Evolutionary conservation across 2,888 invertebrate species (phyloP).

Genomic region (Metallyticus violacea): DNA sequence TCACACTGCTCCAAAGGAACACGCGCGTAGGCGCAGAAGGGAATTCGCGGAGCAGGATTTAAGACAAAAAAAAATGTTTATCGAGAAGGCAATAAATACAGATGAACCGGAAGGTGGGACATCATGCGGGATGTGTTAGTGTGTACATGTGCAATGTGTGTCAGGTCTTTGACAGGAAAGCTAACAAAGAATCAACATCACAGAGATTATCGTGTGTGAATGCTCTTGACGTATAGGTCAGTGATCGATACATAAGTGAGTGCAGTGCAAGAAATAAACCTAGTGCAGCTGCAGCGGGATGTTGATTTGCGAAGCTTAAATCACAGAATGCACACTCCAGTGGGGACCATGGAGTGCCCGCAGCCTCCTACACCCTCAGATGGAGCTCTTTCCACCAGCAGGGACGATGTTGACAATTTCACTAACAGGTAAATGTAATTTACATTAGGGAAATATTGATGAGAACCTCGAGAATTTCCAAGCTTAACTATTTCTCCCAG

Average conservation of each 20-base stretch:
- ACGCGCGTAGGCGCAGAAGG: not conserved
- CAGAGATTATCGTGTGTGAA: not conserved
- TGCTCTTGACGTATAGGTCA: not conserved
- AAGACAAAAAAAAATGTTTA: not conserved
- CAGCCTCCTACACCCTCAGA: constrained; percentile 19
- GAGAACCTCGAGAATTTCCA: no score
- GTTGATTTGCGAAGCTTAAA: not conserved
- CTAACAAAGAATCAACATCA: not conserved
- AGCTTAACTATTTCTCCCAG: no score
- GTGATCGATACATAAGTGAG: not conserved
- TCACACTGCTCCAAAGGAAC: no score
- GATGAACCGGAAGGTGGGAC: not conserved
- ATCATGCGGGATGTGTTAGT: not conserved
- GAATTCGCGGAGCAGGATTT: not conserved
- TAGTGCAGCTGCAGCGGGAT: not conserved
- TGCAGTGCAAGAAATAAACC: not conserved
- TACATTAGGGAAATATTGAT: not conserved
- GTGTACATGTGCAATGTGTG: not conserved
- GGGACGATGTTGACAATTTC: constrained; percentile 46
- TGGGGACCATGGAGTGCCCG: constrained; percentile 44
- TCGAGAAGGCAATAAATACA: not conserved
- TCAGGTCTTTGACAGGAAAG: not conserved
- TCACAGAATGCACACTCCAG: constrained; percentile 47
- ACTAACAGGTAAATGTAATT: constrained; percentile 43
- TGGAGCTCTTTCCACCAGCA: constrained; percentile 36